Evolutionary conservation across 2,888 invertebrate genomes (phyloP), one percentile per base, ranked within the genome.

Genomic region (Linyphia triangularis): DNA sequence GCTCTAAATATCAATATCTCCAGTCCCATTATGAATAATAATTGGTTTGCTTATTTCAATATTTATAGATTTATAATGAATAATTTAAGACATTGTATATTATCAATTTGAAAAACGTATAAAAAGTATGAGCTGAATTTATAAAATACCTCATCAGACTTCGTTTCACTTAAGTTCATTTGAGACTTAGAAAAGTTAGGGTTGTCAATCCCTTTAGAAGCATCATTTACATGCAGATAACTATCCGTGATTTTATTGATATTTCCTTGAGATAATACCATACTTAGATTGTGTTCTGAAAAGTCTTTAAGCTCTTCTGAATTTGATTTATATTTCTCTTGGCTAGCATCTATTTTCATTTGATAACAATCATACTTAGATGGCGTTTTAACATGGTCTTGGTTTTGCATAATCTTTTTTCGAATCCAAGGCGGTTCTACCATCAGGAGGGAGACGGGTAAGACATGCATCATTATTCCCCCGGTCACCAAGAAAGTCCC

Each of bases 401-500:
- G 19, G n/a, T 30, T 22, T 5, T 59, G 24, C 19, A 28, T 65
- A 10, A 22, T 16, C 0, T 30, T 51, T 5, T 33, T 73, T n/a
- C 63, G 77, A n/a, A 85, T 72, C 88, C 88, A 88, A 5, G 69
- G 69, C 0, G 88, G 88, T 10, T 75, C 67, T 30, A 61, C 77
- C 19, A 88, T 43, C 28, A 88, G 16, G 24, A 88, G 57, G 22
- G 79, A 59, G 0, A 82, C 77, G 1, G 88, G 88, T 16, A 82
- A 24, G 1, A 70, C 73, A 30, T 88, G 82, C 43, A 88, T 1
- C 19, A 88, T 61, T 3, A 88, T 16, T 0, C 72, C 88, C 4
- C 77, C 82, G 0, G 77, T 69, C 22, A 88, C 10, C 4, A 88
- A 37, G 24, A 88, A 82, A 1, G 88, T 63, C 9, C 88, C 88